phyloP scores from a whole-genome alignment of 1,140 invertebrate genomes.

The Pinna nobilis region DNA sequence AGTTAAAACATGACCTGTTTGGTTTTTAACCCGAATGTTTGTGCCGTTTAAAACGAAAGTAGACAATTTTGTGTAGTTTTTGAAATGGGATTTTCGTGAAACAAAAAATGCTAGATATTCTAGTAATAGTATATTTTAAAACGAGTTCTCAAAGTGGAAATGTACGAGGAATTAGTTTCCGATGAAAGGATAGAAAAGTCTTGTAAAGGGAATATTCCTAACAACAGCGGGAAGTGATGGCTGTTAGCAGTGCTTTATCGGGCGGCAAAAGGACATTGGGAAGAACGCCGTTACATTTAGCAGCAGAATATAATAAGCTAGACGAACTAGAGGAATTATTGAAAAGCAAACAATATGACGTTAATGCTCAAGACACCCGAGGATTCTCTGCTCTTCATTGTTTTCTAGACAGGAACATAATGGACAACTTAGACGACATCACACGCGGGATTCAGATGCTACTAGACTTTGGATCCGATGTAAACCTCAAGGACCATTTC shows the following conservation, averaged over 20 bases:
- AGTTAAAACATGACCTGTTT: no score
- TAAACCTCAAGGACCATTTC: constrained; percentile 28
- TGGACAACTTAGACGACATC: constrained; percentile 15
- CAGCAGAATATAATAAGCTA: constrained; percentile 3
- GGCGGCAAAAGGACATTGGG: neutral
- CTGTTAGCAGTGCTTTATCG: neutral
- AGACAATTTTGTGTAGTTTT: no score
- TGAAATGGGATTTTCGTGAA: no score
- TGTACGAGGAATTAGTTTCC: no score
- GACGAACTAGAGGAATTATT: constrained; percentile 19
- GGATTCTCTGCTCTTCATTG: constrained; percentile 20
- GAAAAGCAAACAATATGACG: neutral
- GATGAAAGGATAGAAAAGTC: no score
- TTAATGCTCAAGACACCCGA: neutral
- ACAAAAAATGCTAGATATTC: no score
- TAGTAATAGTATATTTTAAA: no score
- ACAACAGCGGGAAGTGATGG: neutral
- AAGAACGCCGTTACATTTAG: constrained; percentile 14
- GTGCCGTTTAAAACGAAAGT: no score
- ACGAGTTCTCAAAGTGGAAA: no score
- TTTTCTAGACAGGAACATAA: constrained; percentile 3
- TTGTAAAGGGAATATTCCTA: neutral
- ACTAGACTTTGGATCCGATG: neutral
- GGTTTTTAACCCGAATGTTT: no score
- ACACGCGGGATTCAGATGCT: neutral